These are phyloP conservation scores for Silurus asotus DNA, from an alignment of 2,113 vertebrate species.

Conservation along the genomic window DNA sequence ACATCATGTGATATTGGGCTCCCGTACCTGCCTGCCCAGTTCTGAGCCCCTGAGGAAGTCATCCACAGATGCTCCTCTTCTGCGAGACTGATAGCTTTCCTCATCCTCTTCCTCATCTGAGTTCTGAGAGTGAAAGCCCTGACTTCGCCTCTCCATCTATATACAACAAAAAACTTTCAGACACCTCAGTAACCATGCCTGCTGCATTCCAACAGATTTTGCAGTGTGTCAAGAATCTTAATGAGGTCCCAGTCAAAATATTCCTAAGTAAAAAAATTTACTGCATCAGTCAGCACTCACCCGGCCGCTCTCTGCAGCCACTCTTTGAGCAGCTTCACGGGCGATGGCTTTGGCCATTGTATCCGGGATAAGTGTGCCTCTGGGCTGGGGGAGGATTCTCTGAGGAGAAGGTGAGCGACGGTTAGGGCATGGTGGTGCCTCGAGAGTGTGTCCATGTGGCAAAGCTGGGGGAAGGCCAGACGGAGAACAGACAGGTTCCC, in stretches of 20 bases:
- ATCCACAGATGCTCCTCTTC: conserved; percentile 87
- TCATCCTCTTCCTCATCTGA: conserved; percentile 88
- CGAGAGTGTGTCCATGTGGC: conserved; percentile 78
- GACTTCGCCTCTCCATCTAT: conserved; percentile 85
- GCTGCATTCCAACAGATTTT: conserved; percentile 20
- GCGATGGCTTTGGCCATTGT: conserved; percentile 94
- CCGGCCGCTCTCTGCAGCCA: conserved; percentile 85
- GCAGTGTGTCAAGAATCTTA: conserved; percentile 6
- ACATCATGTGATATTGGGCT: neutral
- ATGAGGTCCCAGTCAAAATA: neutral
- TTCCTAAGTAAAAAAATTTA: conserved; percentile 8
- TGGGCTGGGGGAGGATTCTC: conserved; percentile 91
- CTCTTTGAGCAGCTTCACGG: conserved; percentile 88
- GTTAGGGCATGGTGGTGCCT: conserved; percentile 75
- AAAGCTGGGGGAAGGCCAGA: conserved; percentile 65
- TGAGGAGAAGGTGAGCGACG: conserved; percentile 89
- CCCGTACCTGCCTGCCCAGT: conserved; percentile 87
- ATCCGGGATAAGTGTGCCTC: conserved; percentile 84
- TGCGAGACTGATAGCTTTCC: conserved; percentile 80
- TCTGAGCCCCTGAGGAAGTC: conserved; percentile 94
- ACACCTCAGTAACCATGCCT: conserved; percentile 28
- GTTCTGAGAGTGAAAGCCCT: conserved; percentile 75
- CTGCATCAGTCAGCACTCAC: conserved; percentile 66
- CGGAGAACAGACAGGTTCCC: conserved; percentile 74
- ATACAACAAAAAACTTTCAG: conserved; percentile 50